phyloP scores from a whole-genome alignment of 2,888 invertebrate species.

The Oegoconia quadripuncta region DNA sequence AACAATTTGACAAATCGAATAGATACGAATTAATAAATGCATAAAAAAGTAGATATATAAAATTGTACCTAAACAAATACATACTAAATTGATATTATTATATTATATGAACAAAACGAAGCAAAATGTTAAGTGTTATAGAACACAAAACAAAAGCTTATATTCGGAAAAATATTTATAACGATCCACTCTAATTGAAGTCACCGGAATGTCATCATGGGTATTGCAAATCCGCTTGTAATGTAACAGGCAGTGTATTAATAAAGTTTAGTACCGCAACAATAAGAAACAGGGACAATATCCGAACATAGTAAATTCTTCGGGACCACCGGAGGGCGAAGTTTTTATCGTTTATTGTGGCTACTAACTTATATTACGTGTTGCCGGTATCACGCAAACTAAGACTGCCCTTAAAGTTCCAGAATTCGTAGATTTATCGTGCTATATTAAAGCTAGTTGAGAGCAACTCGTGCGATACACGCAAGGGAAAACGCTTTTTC shows the following conservation, averaged over 20 bases:
- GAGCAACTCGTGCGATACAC: conserved; percentile 36
- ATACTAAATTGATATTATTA: too few species aligned
- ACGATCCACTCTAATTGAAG: too few species aligned
- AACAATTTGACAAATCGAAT: too few species aligned
- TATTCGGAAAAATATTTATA: too few species aligned
- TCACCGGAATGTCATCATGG: too few species aligned
- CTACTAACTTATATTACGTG: conserved; percentile 48
- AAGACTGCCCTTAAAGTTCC: conserved; percentile 11
- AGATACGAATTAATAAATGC: too few species aligned
- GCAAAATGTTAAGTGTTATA: too few species aligned
- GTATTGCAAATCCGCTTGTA: too few species aligned
- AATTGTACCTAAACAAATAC: too few species aligned
- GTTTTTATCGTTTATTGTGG: conserved; percentile 40
- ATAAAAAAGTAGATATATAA: too few species aligned
- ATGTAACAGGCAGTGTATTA: conserved; percentile 24
- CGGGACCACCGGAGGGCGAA: conserved; percentile 24
- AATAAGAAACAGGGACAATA: conserved; percentile 28
- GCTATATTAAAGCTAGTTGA: conserved; percentile 27
- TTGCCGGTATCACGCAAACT: conserved; percentile 38
- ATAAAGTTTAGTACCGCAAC: conserved; percentile 25
- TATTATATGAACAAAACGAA: too few species aligned
- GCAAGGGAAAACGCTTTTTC: conserved; percentile 32
- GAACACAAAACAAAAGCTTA: too few species aligned
- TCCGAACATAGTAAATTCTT: conserved; percentile 33
- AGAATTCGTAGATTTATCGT: conserved; percentile 23